phyloP scores from a whole-genome alignment of 2,797 vertebrate species.

The Micromesistius poutassou region DNA sequence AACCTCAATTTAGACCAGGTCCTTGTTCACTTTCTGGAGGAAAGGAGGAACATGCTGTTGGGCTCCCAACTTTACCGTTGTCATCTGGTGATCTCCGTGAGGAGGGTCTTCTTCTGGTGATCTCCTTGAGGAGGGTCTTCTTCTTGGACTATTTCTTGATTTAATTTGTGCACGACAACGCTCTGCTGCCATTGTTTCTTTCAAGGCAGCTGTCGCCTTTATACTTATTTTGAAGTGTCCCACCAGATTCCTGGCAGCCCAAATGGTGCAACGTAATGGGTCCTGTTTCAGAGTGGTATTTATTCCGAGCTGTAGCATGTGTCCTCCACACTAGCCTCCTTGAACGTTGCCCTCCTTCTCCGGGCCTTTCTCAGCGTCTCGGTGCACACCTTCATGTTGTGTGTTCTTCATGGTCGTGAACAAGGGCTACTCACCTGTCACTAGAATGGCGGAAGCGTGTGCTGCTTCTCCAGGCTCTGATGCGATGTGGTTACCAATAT shows the following conservation, averaged over 20 bases:
- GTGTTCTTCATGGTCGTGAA: background rate
- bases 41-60: conserved; percentile 25
- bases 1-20: background rate
- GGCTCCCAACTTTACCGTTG: too few relatives aligned
- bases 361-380: too few relatives aligned
- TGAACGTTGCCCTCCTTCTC: too few relatives aligned
- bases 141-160: conserved; percentile 11
- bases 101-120: conserved; percentile 17
- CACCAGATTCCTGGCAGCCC: conserved; percentile 9
- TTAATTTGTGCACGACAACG: background rate
- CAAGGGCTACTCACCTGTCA: background rate
- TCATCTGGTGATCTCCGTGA: conserved; percentile 11
- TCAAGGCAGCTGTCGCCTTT: background rate
- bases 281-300: conserved; percentile 17
- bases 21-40: conserved; percentile 11
- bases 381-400: background rate
- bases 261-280: background rate
- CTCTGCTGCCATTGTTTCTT: background rate
- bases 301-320: conserved; percentile 5
- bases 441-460: background rate
- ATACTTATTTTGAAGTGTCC: conserved; percentile 4
- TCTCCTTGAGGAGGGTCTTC: conserved; percentile 10
- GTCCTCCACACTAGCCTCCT: conserved; percentile 22
- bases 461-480: background rate
- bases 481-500: background rate